Base-by-base conservation (phyloP, 2,888 invertebrate genomes). In the Melinaea marsaeus region DNA sequence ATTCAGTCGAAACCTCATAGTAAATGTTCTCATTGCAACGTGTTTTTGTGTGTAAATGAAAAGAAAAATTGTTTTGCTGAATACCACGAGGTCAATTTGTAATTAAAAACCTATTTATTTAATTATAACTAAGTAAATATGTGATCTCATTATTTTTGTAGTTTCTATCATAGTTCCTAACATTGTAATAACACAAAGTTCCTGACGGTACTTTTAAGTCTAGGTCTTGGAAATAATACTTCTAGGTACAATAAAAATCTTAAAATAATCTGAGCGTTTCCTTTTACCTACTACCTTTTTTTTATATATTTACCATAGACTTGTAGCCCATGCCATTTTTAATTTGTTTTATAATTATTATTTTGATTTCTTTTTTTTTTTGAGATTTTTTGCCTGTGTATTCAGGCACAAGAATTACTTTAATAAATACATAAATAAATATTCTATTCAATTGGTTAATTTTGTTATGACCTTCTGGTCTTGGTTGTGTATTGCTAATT, bases 241-340 rank as follows among this genome's bases (percentile, higher is more conserved):
- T 71, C 58, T 70, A 69, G 61, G 68, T 72, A 71, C 64, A 74
- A 72, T 72, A 74, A 74, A 69, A 72, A 68, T 67, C 61, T 70
- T 59, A 72, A 68, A 60, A 64, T 57, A 64, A 68, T 68, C 62
- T 66, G 61, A 56, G 65, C 64, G 58, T 66, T 66, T 66, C 55
- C 59, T 67, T 67, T 68, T 66, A 66, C 66, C 62, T 66, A 65
- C 22, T 22, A 22, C 22, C 22, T 22, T 22, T 22, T 22, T 22
- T 22, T 22, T 22, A 22, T 22, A 22, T 22, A 22, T 22, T 22
- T 22, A 22, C 22, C 22, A 22, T 22, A 22, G 22, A 22, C 22
- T 22, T 22, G 22, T 22, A 22, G 22, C 22, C 22, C 22, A 22
- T 22, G 22, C 22, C 22, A 22, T 22, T 22, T 22, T 22, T 22